Base-by-base conservation (phyloP, 2,797 vertebrate genomes). In the Poecilia picta region DNA sequence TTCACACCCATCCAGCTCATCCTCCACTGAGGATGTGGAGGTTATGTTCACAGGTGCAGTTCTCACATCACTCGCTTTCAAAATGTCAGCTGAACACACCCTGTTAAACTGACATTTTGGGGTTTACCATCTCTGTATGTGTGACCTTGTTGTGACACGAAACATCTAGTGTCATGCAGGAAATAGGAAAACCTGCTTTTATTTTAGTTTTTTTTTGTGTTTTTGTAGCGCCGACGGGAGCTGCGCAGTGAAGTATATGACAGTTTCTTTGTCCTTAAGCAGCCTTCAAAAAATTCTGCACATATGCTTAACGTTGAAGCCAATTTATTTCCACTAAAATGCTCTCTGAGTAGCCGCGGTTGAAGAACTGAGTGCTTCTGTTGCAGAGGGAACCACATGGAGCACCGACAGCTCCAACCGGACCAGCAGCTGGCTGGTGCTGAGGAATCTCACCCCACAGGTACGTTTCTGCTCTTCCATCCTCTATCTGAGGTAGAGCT, bases 371-470 rank as follows among this genome's bases (percentile, higher is more conserved):
- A 47, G 4, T 72, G 3, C 5, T 16, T 86, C 72, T 79, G 2
- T 84, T 79, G 1, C 90, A 95, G 92, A 93, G 96, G 98, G 97
- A 94, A 97, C 97, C 89, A 97, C 98, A 5, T 99, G 98, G 98
- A 99, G 98, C 84, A 98, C 98, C 39, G 98, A 99, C 94, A 97
- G 96, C 96, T 97, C 98, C 92, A 98, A 95, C 94, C 97, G 98
- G 91, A 97, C 97, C 89, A 99, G 97, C 95, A 99, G 97, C 96
- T 99, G 98, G 98, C 96, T 99, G 91, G 98, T 99, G 80, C 96
- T 99, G 88, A 97, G 98, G 87, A 99, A 99, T 94, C 97, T 99
- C 91, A 99, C 98, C 0, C 98, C 98, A 87, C 98, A 99, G 95
- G 98, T 98, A 95, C 31, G 72, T 85, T 31, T 55, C 23, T 39